These are phyloP conservation scores for Lates calcarifer DNA, from an alignment of 2,113 vertebrate species.

Conservation along the genomic window DNA sequence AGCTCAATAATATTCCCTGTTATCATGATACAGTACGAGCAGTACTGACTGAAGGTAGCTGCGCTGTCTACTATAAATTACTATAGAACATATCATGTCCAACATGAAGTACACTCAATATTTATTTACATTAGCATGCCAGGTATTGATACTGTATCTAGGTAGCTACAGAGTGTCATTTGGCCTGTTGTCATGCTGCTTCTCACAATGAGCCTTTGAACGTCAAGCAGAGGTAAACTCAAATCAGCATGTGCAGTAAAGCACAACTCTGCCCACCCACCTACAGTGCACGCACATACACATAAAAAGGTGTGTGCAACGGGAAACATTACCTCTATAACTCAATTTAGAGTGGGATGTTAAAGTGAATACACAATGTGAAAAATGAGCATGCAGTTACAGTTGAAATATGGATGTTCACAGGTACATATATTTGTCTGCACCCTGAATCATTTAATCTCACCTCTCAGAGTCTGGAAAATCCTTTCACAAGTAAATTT, in stretches of 20 bases:
- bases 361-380: slow-evolving; percentile 78
- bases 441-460: slow-evolving; percentile 81
- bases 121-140: slow-evolving; percentile 55
- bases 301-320: slow-evolving; percentile 39
- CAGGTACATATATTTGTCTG: slow-evolving; percentile 78
- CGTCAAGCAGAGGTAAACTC: slow-evolving; percentile 42
- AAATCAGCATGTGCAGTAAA: slow-evolving; percentile 56
- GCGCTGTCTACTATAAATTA: slow-evolving; percentile 37
- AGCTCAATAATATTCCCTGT: slow-evolving; percentile 65
- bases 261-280: slow-evolving; percentile 33
- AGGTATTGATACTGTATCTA: slow-evolving; percentile 50
- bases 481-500: slow-evolving; percentile 72
- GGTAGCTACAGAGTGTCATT: slow-evolving; percentile 41
- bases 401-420: slow-evolving; percentile 80
- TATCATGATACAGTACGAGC: slow-evolving; percentile 63
- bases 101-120: slow-evolving; percentile 53
- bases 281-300: slow-evolving; percentile 23
- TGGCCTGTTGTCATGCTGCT: slow-evolving; percentile 37
- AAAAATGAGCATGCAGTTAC: slow-evolving; percentile 78
- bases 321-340: slow-evolving; percentile 70
- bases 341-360: slow-evolving; percentile 74
- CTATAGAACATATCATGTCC: slow-evolving; percentile 43
- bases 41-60: slow-evolving; percentile 34
- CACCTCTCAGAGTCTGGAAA: slow-evolving; percentile 65
- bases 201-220: slow-evolving; percentile 43